A percentile compares a stretch with the other conserved stretches of the same genome.
Conservation (phyloP, 30 jellyfish, hydroid and myxozoan species). For the Aurelia sp. region DNA sequence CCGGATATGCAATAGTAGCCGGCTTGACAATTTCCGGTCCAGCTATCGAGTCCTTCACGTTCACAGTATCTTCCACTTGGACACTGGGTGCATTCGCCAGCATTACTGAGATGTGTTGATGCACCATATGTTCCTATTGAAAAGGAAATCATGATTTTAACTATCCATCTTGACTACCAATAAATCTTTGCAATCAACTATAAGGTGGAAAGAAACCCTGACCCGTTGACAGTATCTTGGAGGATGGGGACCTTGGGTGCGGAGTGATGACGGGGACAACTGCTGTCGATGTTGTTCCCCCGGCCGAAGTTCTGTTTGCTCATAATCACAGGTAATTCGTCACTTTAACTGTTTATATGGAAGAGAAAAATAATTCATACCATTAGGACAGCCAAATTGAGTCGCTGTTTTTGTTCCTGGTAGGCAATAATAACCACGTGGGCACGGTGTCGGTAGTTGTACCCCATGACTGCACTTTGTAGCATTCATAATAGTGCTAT, state of each 20-base stretch:
- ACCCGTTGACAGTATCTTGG: too few species aligned
- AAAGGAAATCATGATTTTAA: neutral
- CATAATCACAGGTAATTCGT: too few species aligned
- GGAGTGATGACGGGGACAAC: too few species aligned
- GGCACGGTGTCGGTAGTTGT: constrained; percentile 82
- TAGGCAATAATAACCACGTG: constrained; percentile 92
- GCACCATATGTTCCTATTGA: constrained; percentile 89
- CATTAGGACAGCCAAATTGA: constrained; percentile 83
- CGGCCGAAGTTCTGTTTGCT: too few species aligned
- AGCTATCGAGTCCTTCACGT: constrained; percentile 76
- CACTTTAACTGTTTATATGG: too few species aligned
- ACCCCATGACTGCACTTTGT: constrained; percentile 82
- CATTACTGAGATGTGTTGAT: constrained; percentile 61
- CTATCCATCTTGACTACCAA: too few species aligned
- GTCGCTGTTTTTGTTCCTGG: constrained; percentile 77
- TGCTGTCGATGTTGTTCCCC: too few species aligned
- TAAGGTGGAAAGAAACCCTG: too few species aligned
- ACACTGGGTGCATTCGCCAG: constrained; percentile 82
- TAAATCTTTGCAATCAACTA: too few species aligned
- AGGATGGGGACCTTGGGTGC: too few species aligned
- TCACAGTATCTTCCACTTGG: constrained; percentile 96
- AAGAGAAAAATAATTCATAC: constrained; percentile 7
- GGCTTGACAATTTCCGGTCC: constrained; percentile 93
- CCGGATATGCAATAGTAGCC: constrained; percentile 82
- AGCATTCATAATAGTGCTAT: constrained; percentile 78